Conservation (phyloP, 2,797 vertebrate genomes). For the Pseudocheirus occidentalis region DNA sequence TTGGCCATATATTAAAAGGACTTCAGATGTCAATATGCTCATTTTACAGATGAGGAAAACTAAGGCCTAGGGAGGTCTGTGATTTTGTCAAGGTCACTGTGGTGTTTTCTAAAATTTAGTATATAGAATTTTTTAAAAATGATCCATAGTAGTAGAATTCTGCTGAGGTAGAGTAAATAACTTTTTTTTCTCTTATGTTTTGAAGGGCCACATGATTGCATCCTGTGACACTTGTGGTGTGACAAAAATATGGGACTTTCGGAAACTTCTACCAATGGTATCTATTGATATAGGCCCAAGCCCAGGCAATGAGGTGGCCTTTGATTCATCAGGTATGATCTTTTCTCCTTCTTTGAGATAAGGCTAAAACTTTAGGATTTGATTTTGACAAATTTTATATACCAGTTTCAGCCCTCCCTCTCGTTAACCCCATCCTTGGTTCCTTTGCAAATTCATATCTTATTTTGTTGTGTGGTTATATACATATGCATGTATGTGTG, state of each 20-base stretch:
- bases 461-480: background rate
- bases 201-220: constrained; percentile 84
- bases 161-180: background rate
- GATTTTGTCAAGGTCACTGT: background rate
- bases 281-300: constrained; percentile 86
- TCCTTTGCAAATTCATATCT: background rate
- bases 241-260: constrained; percentile 89
- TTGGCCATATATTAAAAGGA: background rate
- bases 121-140: too few species aligned
- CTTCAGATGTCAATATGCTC: background rate
- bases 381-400: constrained; percentile 36
- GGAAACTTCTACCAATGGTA: constrained; percentile 75
- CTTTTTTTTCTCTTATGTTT: constrained; percentile 36
- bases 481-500: background rate
- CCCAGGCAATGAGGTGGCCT: constrained; percentile 88
- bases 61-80: background rate
- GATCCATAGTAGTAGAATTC: background rate
- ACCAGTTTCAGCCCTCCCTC: background rate
- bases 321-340: constrained; percentile 86
- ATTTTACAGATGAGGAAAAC: background rate
- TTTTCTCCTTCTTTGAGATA: constrained; percentile 11
- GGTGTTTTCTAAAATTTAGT: background rate
- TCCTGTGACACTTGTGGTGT: constrained; percentile 88
- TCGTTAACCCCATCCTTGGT: background rate
- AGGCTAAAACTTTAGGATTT: background rate